Evolutionary conservation across 2,888 invertebrate genomes (phyloP).

Genomic region (Gari tellinella): DNA sequence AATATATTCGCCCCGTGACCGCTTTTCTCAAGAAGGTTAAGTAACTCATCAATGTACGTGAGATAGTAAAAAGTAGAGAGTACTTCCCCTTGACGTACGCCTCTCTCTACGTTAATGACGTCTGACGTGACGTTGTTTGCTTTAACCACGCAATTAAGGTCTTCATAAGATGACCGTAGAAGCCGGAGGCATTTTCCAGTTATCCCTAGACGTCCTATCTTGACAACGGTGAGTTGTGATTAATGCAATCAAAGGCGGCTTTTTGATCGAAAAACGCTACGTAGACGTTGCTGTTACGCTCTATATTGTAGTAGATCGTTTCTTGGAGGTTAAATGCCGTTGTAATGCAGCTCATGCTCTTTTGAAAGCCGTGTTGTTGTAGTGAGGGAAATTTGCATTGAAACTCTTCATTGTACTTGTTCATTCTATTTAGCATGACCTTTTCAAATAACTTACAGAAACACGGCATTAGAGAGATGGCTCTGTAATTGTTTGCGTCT

Average conservation of each 20-base stretch:
- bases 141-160: slow-evolving; percentile 7
- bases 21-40: slow-evolving; percentile 4
- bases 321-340: slow-evolving; percentile 23
- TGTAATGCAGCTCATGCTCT: slow-evolving; percentile 16
- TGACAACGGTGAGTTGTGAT: slow-evolving; percentile 15
- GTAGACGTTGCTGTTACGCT: slow-evolving; percentile 1
- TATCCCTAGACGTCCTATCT: slow-evolving; percentile 12
- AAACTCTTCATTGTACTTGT: background rate
- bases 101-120: background rate
- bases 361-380: slow-evolving; percentile 29
- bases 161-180: background rate
- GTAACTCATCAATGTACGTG: slow-evolving; percentile 9
- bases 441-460: slow-evolving; percentile 20
- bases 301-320: slow-evolving; percentile 8
- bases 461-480: slow-evolving; percentile 2
- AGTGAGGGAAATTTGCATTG: slow-evolving; percentile 4
- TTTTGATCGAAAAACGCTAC: slow-evolving; percentile 13
- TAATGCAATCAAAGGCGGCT: slow-evolving; percentile 24
- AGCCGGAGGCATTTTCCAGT: slow-evolving; percentile 8
- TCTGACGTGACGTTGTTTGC: slow-evolving; percentile 2
- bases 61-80: slow-evolving; percentile 17
- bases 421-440: background rate
- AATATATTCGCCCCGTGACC: background rate
- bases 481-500: slow-evolving; percentile 9
- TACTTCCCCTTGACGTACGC: slow-evolving; percentile 24